phyloP scores from a whole-genome alignment of 2,888 invertebrate genomes.

The Agelastica alni region DNA sequence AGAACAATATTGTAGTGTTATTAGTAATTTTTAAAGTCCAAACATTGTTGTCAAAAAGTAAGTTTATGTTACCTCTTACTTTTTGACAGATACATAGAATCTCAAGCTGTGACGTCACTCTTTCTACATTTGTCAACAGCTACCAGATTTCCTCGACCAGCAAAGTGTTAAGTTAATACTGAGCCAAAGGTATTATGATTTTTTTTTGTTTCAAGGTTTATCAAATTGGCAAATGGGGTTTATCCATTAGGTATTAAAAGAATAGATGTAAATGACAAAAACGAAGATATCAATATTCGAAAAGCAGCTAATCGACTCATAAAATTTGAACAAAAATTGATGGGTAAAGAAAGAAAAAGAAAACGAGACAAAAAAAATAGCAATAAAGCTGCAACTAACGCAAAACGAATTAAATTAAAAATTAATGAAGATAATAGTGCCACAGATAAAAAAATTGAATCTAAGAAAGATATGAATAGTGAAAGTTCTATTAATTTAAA shows the following conservation, averaged over 20 bases:
- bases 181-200: no score
- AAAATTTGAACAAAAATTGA: constrained; percentile 50
- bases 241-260: constrained; percentile 70
- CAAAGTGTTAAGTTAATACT: no score
- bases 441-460: background rate
- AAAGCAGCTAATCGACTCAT: constrained; percentile 49
- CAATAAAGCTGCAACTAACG: constrained; percentile 26
- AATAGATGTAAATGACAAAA: constrained; percentile 53
- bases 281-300: constrained; percentile 45
- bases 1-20: no score
- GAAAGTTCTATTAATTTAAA: background rate
- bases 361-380: constrained; percentile 30
- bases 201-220: constrained; percentile 67
- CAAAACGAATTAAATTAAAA: constrained; percentile 32
- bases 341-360: constrained; percentile 46
- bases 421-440: constrained; percentile 2
- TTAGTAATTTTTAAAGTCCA: no score
- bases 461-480: background rate
- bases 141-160: no score
- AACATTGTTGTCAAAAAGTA: no score
- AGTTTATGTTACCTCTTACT: no score
- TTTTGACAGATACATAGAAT: no score
- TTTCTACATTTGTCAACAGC: no score
- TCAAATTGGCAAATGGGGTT: constrained; percentile 61
- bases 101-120: no score